Evolutionary conservation across 2,888 invertebrate genomes (phyloP).

Genomic region (Lathronympha strigana): DNA sequence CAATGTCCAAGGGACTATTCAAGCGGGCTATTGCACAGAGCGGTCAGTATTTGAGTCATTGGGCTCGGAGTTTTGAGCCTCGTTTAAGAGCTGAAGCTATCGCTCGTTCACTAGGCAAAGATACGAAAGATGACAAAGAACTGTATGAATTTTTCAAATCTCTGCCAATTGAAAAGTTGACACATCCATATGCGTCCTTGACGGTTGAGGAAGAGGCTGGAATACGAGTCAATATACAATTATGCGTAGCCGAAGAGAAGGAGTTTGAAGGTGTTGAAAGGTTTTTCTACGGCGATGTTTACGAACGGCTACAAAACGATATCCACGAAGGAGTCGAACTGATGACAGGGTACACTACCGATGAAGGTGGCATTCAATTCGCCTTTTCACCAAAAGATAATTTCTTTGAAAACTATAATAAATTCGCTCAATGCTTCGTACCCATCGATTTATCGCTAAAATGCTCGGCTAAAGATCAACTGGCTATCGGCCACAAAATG

Average conservation of each 20-base stretch:
- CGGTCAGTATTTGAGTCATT: conserved; percentile 84
- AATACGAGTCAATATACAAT: conserved; percentile 18
- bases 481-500: conserved; percentile 37
- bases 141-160: conserved; percentile 42
- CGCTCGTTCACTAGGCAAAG: conserved; percentile 31
- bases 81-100: conserved; percentile 75
- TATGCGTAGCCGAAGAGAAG: conserved; percentile 38
- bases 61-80: conserved; percentile 77
- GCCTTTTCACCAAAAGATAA: conserved; percentile 13
- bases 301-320: conserved; percentile 66
- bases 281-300: conserved; percentile 43
- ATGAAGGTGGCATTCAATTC: conserved; percentile 26
- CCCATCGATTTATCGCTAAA: conserved; percentile 30
- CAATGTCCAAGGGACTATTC: conserved; percentile 47
- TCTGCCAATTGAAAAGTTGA: conserved; percentile 36
- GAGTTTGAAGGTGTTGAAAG: conserved; percentile 41
- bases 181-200: conserved; percentile 18
- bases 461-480: conserved; percentile 33
- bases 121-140: conserved; percentile 40
- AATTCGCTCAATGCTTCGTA: conserved; percentile 41
- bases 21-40: conserved; percentile 86
- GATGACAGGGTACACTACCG: conserved; percentile 85
- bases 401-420: conserved; percentile 33
- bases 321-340: conserved; percentile 77
- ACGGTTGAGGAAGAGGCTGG: conserved; percentile 32